Percentiles rank a stretch among this genome's conserved stretches.
Conservation (phyloP, 1,140 invertebrate genomes). For the Cecropterus lyciades region DNA sequence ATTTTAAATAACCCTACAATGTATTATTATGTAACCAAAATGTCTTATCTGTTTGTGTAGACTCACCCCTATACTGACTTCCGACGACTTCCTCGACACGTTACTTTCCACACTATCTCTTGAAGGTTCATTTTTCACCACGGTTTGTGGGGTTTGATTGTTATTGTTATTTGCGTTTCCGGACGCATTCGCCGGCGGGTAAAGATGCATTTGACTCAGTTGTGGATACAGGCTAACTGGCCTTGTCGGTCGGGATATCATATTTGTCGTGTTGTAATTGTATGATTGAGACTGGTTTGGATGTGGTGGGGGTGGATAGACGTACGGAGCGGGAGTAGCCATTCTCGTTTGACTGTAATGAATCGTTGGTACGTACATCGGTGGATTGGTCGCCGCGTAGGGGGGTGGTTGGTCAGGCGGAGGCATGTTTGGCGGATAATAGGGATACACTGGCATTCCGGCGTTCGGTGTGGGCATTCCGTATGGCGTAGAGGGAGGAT, state of each 20-base stretch:
- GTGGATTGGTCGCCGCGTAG: conserved; percentile 49
- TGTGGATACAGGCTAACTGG: conserved; percentile 62
- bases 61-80: conserved; percentile 62
- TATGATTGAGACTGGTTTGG: conserved; percentile 69
- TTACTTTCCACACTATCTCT: conserved; percentile 57
- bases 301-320: conserved; percentile 45
- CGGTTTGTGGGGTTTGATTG: conserved; percentile 39
- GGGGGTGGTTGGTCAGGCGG: conserved; percentile 47
- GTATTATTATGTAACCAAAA: no score
- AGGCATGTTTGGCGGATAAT: conserved; percentile 47
- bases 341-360: conserved; percentile 69
- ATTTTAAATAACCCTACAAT: no score
- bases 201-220: conserved; percentile 59
- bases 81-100: conserved; percentile 59
- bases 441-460: conserved; percentile 52
- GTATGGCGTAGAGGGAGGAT: conserved; percentile 52
- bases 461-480: conserved; percentile 55
- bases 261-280: conserved; percentile 73
- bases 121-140: conserved; percentile 50
- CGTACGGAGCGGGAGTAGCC: conserved; percentile 59
- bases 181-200: conserved; percentile 38
- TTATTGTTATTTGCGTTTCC: conserved; percentile 47
- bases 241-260: conserved; percentile 65
- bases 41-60: no score
- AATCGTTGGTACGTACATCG: conserved; percentile 54